These are phyloP conservation scores for Xestia c-nigrum DNA, from an alignment of 2,888 invertebrate genomes.

Conservation along the genomic window DNA sequence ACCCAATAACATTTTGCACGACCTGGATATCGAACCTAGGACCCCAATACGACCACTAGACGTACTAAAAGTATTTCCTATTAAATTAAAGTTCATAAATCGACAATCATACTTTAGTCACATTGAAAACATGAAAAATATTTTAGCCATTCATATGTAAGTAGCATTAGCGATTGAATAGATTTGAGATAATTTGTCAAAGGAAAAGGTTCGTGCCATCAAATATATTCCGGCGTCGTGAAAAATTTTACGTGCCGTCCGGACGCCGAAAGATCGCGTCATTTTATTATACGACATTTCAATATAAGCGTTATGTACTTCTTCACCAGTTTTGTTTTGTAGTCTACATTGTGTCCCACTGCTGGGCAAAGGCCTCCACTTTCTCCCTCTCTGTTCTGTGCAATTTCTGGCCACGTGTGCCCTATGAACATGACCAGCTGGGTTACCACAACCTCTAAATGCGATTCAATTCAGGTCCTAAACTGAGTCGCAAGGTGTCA, in stretches of 20 bases:
- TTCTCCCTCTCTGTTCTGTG: no score
- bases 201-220: constrained; percentile 6
- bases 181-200: constrained; percentile 29
- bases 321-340: neutral
- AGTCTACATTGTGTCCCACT: no score
- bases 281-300: constrained; percentile 10
- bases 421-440: no score
- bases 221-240: neutral
- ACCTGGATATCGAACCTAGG: neutral
- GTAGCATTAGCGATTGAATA: constrained; percentile 18
- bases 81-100: neutral
- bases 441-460: no score
- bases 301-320: neutral
- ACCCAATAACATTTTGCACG: neutral
- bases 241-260: neutral
- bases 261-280: neutral
- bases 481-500: no score
- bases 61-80: neutral
- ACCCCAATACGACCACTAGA: neutral
- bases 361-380: no score
- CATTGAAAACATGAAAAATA: constrained; percentile 16
- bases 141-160: neutral
- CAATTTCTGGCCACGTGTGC: no score
- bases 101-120: constrained; percentile 8
- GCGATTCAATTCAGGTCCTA: no score